Percentiles rank a stretch among this genome's conserved stretches.
Conservation (phyloP, 2,113 vertebrate genomes). For the Oncorhynchus tshawytscha region DNA sequence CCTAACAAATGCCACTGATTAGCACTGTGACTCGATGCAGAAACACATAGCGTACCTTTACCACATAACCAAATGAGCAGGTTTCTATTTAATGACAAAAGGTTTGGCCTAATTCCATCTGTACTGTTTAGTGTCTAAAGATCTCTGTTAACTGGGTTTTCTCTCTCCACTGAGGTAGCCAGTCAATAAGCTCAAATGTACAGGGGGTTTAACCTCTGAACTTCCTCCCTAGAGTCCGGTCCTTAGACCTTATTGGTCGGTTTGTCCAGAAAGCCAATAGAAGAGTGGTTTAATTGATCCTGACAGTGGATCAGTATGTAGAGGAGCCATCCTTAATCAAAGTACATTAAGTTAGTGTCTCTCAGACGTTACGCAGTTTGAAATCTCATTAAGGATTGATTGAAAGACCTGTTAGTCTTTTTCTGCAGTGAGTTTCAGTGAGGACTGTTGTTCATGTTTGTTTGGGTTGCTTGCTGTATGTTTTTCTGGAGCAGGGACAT, state of each 20-base stretch:
- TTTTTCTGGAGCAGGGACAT: too few species aligned
- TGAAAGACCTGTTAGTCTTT: background rate
- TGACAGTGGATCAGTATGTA: background rate
- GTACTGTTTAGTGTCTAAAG: background rate
- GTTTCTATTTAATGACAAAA: background rate
- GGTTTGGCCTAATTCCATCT: background rate
- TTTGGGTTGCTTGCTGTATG: too few species aligned
- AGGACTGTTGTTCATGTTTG: too few species aligned
- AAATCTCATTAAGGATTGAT: constrained; percentile 12
- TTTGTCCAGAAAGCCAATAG: constrained; percentile 15
- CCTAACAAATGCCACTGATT: too few species aligned
- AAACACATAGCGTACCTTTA: background rate
- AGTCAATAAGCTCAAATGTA: constrained; percentile 28
- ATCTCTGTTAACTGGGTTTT: background rate
- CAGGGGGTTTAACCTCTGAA: constrained; percentile 20
- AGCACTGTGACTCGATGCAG: too few species aligned
- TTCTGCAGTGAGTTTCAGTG: background rate
- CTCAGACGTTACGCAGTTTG: constrained; percentile 15
- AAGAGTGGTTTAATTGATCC: constrained; percentile 31
- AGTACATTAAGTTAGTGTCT: constrained; percentile 17
- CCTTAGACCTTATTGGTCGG: constrained; percentile 23
- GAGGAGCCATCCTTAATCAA: constrained; percentile 1
- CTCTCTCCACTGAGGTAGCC: background rate
- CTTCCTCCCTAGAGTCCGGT: constrained; percentile 3
- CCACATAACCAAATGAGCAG: background rate